Base-by-base conservation (phyloP, 2,797 vertebrate genomes). In the Enteromius afrohamiltoni region DNA sequence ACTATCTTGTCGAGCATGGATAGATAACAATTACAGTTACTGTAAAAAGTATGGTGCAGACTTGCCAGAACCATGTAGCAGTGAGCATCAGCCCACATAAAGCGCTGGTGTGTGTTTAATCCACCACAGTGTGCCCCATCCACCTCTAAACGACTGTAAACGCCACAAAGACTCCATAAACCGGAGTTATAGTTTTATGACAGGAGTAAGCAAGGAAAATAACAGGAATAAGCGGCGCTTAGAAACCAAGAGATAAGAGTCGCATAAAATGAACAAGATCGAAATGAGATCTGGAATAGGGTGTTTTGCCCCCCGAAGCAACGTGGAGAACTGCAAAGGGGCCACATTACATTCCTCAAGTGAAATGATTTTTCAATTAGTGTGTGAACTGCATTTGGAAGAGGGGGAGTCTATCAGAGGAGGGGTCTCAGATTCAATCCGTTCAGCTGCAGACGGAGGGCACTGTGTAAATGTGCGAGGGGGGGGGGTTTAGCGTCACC, bases 311-410 rank as follows among this genome's bases (percentile, higher is more conserved):
- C 67, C 42, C 81, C 17, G 10, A 79, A 82, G 76, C 58, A 83
- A 60, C 17, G 3, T 26, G 68, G 6, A 31, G 42, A 71, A 68
- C 26, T 40, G 68, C 42, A 69, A 78, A 37, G 45, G 29, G 79
- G 67, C 65, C 16, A 47, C 16, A 37, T 83, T 73, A 78, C 73
- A 85, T 85, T 87, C 83, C 80, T 77, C 47, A 60, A 45, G 80
- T 83, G 67, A 83, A 87, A 85, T 86, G 16, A 88, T 89, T 88
- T 89, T 88, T 89, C 87, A 89, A 84, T 89, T 83, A 88, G 85
- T 80, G 83, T 83, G 83, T 73, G 81, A 88, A 85, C 71, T 67
- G 67, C 65, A n/a, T 70, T 60, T 60, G 49, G 16, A 65, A 75
- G 19, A 47, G 80, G 73, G 78, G 31, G 42, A 40, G 86, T 80